A percentile compares a stretch with the other conserved stretches of the same genome.
Conservation (phyloP, 2,113 vertebrate genomes). For the Columbina picui region DNA sequence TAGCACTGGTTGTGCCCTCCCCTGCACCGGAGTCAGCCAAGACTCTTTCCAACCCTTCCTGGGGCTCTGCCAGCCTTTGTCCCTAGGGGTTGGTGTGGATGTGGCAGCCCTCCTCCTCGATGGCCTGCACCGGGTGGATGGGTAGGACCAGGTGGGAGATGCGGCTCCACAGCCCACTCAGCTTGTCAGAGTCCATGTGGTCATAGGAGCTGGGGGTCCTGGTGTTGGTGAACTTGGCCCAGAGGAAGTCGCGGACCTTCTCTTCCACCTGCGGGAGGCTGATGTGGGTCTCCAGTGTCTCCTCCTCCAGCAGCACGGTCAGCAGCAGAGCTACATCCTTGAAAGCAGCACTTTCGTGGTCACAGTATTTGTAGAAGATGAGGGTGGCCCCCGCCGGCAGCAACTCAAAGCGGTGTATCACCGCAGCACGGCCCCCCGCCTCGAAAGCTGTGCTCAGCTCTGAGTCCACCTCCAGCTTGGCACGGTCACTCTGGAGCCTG, state of each 20-base stretch:
- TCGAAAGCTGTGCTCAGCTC: slow-evolving; percentile 82
- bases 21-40: neutral
- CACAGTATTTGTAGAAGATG: slow-evolving; percentile 98
- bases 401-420: slow-evolving; percentile 88
- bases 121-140: slow-evolving; percentile 59
- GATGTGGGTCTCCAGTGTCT: slow-evolving; percentile 67
- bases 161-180: slow-evolving; percentile 84
- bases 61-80: neutral
- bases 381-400: slow-evolving; percentile 90
- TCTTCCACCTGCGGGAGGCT: slow-evolving; percentile 83
- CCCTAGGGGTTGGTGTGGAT: neutral
- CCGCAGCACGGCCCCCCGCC: slow-evolving; percentile 78
- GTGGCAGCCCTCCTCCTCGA: slow-evolving; percentile 71
- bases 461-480: slow-evolving; percentile 86
- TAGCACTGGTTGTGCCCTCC: neutral
- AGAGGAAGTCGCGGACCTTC: slow-evolving; percentile 87
- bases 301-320: slow-evolving; percentile 86
- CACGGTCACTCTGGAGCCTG: slow-evolving; percentile 78
- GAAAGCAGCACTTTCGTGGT: slow-evolving; percentile 91
- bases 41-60: neutral
- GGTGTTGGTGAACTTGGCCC: slow-evolving; percentile 72
- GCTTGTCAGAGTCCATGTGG: slow-evolving; percentile 79
- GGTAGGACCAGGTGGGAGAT: slow-evolving; percentile 84
- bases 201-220: slow-evolving; percentile 46
- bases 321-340: slow-evolving; percentile 88